Evolutionary conservation across 2,797 vertebrate genomes (phyloP).

Genomic region (Takifugu rubripes): DNA sequence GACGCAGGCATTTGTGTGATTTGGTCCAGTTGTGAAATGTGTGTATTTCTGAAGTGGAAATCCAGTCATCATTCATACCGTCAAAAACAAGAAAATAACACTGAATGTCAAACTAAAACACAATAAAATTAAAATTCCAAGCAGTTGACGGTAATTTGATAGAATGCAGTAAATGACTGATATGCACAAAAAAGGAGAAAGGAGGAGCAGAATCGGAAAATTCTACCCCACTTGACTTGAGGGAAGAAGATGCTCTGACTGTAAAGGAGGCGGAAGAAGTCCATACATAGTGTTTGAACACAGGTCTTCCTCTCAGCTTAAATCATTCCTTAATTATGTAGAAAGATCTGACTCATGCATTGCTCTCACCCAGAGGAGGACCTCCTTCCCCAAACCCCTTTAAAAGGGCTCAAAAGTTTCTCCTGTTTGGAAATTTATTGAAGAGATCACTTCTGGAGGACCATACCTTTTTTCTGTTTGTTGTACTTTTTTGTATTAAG

Average conservation of each 20-base stretch:
- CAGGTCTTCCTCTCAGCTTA: slow-evolving; percentile 32
- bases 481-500: slow-evolving; percentile 9
- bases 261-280: slow-evolving; percentile 38
- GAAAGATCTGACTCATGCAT: slow-evolving; percentile 60
- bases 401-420: slow-evolving; percentile 52
- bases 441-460: slow-evolving; percentile 10
- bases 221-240: neutral
- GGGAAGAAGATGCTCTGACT: slow-evolving; percentile 6
- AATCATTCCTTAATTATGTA: slow-evolving; percentile 36
- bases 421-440: slow-evolving; percentile 17
- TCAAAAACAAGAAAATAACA: no score
- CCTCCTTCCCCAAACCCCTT: slow-evolving; percentile 57
- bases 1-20: slow-evolving; percentile 35
- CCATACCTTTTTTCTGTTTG: slow-evolving; percentile 14
- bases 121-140: no score
- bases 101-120: no score
- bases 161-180: no score
- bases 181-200: no score
- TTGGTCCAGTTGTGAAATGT: slow-evolving; percentile 35
- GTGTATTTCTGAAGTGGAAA: slow-evolving; percentile 25
- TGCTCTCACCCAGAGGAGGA: slow-evolving; percentile 24
- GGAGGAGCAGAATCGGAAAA: no score
- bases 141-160: no score
- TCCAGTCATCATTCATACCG: neutral
- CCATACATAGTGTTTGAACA: slow-evolving; percentile 46